Evolutionary conservation across 2,113 vertebrate genomes (phyloP).

Genomic region (Craseonycteris thonglongyai): DNA sequence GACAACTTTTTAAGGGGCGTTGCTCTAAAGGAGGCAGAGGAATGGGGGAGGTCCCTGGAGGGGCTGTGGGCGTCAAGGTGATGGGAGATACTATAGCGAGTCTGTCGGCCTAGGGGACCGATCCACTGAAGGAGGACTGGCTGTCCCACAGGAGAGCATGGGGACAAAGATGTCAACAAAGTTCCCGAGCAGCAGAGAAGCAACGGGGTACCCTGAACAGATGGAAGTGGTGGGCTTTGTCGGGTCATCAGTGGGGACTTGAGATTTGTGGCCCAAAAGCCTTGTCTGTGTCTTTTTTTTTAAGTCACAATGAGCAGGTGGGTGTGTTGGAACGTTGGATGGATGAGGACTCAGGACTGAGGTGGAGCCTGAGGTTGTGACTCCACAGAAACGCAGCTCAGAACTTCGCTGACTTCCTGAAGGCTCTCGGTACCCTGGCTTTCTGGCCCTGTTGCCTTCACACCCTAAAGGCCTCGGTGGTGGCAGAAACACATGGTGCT

Average conservation of each 20-base stretch:
- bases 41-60: neutral
- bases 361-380: neutral
- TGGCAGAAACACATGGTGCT: neutral
- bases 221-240: neutral
- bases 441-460: neutral
- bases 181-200: neutral
- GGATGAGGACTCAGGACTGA: neutral
- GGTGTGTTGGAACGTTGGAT: neutral
- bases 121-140: neutral
- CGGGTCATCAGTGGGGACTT: neutral
- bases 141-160: neutral
- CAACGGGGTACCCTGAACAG: neutral
- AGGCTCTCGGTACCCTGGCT: neutral
- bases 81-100: neutral
- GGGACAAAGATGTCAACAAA: neutral
- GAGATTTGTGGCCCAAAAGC: neutral
- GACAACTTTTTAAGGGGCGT: neutral
- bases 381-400: too few relatives aligned
- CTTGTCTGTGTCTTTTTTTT: neutral
- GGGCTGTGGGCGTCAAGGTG: neutral
- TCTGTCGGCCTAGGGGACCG: neutral
- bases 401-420: neutral
- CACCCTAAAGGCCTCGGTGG: neutral
- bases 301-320: neutral
- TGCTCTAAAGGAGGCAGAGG: neutral